A percentile compares a stretch with the other conserved stretches of the same genome.
Evolutionary conservation across 2,113 vertebrate genomes (phyloP).

Genomic region (Erinaceus europaeus): DNA sequence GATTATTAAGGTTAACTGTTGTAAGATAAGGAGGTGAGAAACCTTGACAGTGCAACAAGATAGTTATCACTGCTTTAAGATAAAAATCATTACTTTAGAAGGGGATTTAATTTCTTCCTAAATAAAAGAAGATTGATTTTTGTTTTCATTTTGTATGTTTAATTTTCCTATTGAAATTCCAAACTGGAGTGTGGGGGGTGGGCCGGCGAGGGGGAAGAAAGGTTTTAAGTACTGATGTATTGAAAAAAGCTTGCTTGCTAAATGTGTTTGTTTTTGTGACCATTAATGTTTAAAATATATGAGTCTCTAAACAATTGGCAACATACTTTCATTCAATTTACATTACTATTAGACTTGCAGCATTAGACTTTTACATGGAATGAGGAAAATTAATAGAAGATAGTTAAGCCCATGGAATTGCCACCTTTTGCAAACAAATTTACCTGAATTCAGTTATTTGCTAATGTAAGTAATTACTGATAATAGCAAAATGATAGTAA

Average conservation of each 20-base stretch:
- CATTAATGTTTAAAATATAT: neutral
- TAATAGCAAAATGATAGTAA: slow-evolving; percentile 13
- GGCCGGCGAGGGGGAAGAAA: neutral
- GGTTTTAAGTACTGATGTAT: neutral
- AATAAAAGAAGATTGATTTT: slow-evolving; percentile 74
- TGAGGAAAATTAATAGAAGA: slow-evolving; percentile 10
- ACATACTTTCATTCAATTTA: slow-evolving; percentile 27
- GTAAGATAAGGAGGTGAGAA: slow-evolving; percentile 65
- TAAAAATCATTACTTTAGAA: slow-evolving; percentile 72
- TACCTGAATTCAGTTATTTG: slow-evolving; percentile 1
- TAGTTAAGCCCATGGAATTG: neutral
- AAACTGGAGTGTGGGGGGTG: neutral
- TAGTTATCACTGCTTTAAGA: slow-evolving; percentile 73
- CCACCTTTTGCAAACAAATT: neutral
- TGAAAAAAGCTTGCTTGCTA: neutral
- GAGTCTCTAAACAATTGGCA: slow-evolving; percentile 19
- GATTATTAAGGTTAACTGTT: slow-evolving; percentile 73
- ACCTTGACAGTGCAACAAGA: slow-evolving; percentile 63
- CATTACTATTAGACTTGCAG: neutral
- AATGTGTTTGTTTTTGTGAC: neutral
- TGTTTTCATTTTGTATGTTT: slow-evolving; percentile 65
- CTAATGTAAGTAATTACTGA: slow-evolving; percentile 40
- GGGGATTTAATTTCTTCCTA: slow-evolving; percentile 72
- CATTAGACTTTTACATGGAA: slow-evolving; percentile 14
- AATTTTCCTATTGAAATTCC: slow-evolving; percentile 59